phyloP scores from a whole-genome alignment of 2,797 vertebrate genomes.

The Moxostoma hubbsi region DNA sequence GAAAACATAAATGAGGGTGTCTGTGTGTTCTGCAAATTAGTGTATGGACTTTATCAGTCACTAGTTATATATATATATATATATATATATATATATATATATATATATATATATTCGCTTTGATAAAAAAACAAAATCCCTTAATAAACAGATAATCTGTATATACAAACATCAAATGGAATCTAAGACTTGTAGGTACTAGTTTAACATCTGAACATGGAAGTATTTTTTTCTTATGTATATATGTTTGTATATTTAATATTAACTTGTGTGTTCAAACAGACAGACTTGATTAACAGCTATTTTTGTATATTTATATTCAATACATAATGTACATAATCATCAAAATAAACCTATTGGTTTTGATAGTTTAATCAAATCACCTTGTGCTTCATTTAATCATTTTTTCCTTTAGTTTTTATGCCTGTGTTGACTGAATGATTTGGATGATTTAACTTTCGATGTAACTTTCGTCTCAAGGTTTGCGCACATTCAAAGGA shows the following conservation, averaged over 20 bases:
- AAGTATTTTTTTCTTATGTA: conserved; percentile 45
- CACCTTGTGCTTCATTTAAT: conserved; percentile 58
- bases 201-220: conserved; percentile 56
- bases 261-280: conserved; percentile 57
- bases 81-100: too few species aligned
- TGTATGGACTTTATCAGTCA: conserved; percentile 50
- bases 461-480: not conserved
- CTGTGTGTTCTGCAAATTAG: conserved; percentile 66
- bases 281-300: conserved; percentile 55
- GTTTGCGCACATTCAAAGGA: conserved; percentile 31
- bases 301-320: conserved; percentile 59
- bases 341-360: conserved; percentile 57
- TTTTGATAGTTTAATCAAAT: conserved; percentile 53
- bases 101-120: conserved; percentile 45
- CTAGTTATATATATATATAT: conserved; percentile 18
- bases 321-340: conserved; percentile 65
- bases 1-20: conserved; percentile 38
- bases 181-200: conserved; percentile 59
- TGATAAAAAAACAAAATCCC: conserved; percentile 48
- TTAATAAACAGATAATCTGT: conserved; percentile 59
- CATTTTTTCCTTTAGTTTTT: conserved; percentile 15
- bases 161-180: conserved; percentile 55
- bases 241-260: conserved; percentile 58
- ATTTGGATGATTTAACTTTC: conserved; percentile 4
- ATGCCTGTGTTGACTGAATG: conserved; percentile 3